A percentile compares a stretch with the other conserved stretches of the same genome.
phyloP scores from a whole-genome alignment of 2,113 vertebrate species.

The Serinus canaria region DNA sequence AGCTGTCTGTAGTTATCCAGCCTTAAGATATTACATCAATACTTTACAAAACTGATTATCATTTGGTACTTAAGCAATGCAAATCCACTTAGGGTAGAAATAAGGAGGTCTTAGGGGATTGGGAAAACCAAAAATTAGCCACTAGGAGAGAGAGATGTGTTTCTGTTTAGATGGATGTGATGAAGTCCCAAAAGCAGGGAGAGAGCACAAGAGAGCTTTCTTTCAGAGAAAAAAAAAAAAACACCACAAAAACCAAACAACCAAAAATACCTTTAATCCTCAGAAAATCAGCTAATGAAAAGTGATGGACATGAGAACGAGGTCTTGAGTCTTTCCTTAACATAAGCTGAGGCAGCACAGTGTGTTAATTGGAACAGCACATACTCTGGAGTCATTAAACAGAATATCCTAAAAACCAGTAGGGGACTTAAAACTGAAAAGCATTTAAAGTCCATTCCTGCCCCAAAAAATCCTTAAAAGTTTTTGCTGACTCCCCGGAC shows the following conservation, averaged over 20 bases:
- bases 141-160: neutral
- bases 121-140: constrained; percentile 5
- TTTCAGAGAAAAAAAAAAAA: neutral
- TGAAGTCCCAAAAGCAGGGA: neutral
- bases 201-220: neutral
- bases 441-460: neutral
- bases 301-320: neutral
- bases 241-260: neutral
- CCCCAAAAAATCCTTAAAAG: neutral
- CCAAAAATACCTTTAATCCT: neutral
- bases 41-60: constrained; percentile 41
- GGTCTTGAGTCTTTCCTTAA: neutral
- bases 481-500: neutral
- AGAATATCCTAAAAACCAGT: neutral
- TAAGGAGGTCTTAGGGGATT: constrained; percentile 35
- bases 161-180: neutral
- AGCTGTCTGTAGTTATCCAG: neutral
- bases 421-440: neutral
- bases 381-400: neutral
- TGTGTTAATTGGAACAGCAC: neutral
- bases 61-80: constrained; percentile 12
- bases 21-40: constrained; percentile 5
- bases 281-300: constrained; percentile 27
- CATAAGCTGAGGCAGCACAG: neutral
- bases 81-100: constrained; percentile 48